Evolutionary conservation across 2,888 invertebrate genomes (phyloP).

Genomic region (Eustalomyia histrio): DNA sequence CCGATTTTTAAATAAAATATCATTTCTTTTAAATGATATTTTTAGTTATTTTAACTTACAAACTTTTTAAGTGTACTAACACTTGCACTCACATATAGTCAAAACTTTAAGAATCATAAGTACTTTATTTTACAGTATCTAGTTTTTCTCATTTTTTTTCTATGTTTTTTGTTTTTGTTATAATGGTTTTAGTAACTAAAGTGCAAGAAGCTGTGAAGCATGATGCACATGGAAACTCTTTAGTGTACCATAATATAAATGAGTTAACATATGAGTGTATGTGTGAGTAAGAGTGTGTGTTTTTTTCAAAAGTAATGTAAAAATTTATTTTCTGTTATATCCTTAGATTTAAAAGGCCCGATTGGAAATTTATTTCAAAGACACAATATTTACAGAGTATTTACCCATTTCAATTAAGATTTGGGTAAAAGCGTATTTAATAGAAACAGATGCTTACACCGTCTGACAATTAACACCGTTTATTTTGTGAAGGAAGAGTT

Average conservation of each 20-base stretch:
- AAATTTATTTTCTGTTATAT: constrained; percentile 41
- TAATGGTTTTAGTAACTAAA: constrained; percentile 58
- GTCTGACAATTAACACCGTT: no score
- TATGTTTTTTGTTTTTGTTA: constrained; percentile 17
- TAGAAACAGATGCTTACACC: no score
- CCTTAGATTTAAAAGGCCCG: constrained; percentile 7
- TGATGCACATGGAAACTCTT: constrained; percentile 55
- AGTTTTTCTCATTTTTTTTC: no score
- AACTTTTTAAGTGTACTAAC: no score
- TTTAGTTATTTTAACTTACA: no score
- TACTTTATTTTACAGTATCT: constrained; percentile 42
- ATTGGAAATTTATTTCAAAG: constrained; percentile 3
- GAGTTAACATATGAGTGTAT: constrained; percentile 31
- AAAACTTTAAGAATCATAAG: constrained; percentile 58
- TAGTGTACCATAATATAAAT: constrained; percentile 42
- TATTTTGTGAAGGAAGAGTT: no score
- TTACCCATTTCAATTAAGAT: no score
- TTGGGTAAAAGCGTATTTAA: no score
- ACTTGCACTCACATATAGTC: background rate
- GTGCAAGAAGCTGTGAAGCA: constrained; percentile 65
- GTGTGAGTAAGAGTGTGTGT: background rate
- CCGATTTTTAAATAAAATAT: no score
- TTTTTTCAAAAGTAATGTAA: constrained; percentile 23
- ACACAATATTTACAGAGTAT: no score
- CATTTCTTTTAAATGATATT: no score